Conservation (phyloP, 2,888 invertebrate genomes). For the Chalcosyrphus nemorum region DNA sequence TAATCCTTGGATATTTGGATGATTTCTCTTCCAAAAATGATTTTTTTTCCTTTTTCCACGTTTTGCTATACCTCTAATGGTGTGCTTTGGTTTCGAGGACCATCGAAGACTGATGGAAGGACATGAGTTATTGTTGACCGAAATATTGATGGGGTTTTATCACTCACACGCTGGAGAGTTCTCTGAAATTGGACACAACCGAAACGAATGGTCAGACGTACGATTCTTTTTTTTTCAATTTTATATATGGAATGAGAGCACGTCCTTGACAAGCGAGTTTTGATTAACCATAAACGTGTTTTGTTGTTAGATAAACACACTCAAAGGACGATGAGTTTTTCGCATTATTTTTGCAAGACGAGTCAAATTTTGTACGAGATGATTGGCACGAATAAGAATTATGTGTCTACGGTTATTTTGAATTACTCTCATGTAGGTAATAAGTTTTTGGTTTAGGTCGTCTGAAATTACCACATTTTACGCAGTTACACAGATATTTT, state of each 20-base stretch:
- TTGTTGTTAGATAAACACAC: neutral
- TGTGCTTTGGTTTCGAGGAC: constrained; percentile 21
- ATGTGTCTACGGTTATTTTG: neutral
- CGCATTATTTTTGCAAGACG: neutral
- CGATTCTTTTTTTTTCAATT: neutral
- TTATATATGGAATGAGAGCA: neutral
- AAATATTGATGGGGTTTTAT: constrained; percentile 49
- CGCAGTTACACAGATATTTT: neutral
- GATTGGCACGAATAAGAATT: neutral
- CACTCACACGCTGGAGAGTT: constrained; percentile 33
- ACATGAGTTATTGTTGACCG: constrained; percentile 59
- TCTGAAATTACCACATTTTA: neutral
- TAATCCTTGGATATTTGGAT: constrained; percentile 50
- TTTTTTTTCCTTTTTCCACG: constrained; percentile 6
- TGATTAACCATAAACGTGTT: constrained; percentile 25
- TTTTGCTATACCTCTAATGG: neutral
- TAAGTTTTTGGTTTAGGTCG: neutral
- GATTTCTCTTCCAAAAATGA: neutral
- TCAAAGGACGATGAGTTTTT: neutral
- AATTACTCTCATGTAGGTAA: neutral
- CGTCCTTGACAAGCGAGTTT: constrained; percentile 35
- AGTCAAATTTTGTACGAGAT: neutral
- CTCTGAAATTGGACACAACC: neutral
- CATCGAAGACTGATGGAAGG: constrained; percentile 22
- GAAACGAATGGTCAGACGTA: neutral